A percentile compares a stretch with the other conserved stretches of the same genome.
Evolutionary conservation across 2,113 vertebrate species (phyloP).

Genomic region (Circaetus gallicus): DNA sequence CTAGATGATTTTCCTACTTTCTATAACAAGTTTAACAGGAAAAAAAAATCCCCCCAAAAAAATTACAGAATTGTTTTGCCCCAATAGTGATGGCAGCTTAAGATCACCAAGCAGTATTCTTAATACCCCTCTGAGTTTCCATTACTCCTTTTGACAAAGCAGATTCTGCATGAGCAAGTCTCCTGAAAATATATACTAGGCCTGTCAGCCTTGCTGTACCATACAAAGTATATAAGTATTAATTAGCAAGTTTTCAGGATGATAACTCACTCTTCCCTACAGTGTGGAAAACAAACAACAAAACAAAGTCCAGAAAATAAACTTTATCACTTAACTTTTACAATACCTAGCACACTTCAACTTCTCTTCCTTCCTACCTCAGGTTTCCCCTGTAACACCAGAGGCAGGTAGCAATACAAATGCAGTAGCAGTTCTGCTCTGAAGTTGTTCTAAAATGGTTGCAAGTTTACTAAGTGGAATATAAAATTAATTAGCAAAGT

Average conservation of each 20-base stretch:
- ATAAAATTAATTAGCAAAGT: not conserved
- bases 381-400: not conserved
- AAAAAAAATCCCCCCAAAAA: fast-evolving
- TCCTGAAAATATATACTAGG: not conserved
- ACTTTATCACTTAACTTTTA: not conserved
- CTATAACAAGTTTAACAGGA: not conserved
- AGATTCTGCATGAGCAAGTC: not conserved
- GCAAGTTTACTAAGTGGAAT: not conserved
- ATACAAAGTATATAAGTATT: not conserved
- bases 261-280: not conserved
- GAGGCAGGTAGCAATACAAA: not conserved
- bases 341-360: not conserved
- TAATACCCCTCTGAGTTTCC: not conserved
- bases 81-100: not conserved
- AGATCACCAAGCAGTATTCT: not conserved
- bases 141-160: not conserved
- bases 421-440: not conserved
- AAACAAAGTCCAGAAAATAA: not conserved
- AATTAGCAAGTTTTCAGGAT: not conserved
- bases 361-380: not conserved
- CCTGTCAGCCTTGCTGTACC: not conserved
- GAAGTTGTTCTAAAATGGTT: not conserved
- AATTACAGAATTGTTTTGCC: fast-evolving
- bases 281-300: not conserved
- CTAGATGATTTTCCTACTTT: not conserved